Percentiles rank a stretch among this genome's conserved stretches.
Evolutionary conservation across 2,888 invertebrate genomes (phyloP).

Genomic region (Antheraea yamamai): DNA sequence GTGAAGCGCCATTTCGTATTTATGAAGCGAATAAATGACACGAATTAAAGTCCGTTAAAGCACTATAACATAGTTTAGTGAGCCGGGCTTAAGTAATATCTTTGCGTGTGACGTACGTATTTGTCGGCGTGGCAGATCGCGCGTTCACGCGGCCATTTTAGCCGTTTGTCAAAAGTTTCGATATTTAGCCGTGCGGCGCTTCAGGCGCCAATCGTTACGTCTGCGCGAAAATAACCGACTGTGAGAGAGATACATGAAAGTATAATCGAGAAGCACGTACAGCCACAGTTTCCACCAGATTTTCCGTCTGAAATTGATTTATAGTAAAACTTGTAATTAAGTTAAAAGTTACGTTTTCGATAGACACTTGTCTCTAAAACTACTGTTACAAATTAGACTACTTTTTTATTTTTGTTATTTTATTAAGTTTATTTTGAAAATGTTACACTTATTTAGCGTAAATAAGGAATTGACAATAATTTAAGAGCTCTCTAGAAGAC

Average conservation of each 20-base stretch:
- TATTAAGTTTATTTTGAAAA: neutral
- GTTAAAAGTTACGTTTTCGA: slow-evolving; percentile 56
- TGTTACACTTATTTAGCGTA: neutral
- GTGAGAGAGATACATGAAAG: slow-evolving; percentile 38
- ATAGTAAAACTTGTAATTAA: slow-evolving; percentile 75
- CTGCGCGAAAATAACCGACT: slow-evolving; percentile 69
- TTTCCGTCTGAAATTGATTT: slow-evolving; percentile 68
- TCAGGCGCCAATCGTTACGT: slow-evolving; percentile 62
- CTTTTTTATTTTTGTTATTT: neutral
- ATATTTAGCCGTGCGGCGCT: slow-evolving; percentile 64
- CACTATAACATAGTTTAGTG: slow-evolving; percentile 71
- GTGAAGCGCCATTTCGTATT: slow-evolving; percentile 70
- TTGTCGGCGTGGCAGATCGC: slow-evolving; percentile 72
- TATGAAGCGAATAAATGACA: slow-evolving; percentile 46
- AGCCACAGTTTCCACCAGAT: slow-evolving; percentile 47
- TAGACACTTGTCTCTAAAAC: neutral
- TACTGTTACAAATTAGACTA: neutral
- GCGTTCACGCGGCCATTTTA: slow-evolving; percentile 80
- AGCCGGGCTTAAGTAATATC: slow-evolving; percentile 64
- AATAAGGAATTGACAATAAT: slow-evolving; percentile 13
- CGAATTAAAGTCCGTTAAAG: slow-evolving; percentile 48
- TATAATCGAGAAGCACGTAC: slow-evolving; percentile 37
- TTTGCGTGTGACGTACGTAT: slow-evolving; percentile 69
- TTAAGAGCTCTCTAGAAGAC: slow-evolving; percentile 15
- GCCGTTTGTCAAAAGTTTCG: slow-evolving; percentile 70